These are phyloP conservation scores for Oxyteleia sp. DNA, from an alignment of 2,888 invertebrate genomes.

Conservation along the genomic window DNA sequence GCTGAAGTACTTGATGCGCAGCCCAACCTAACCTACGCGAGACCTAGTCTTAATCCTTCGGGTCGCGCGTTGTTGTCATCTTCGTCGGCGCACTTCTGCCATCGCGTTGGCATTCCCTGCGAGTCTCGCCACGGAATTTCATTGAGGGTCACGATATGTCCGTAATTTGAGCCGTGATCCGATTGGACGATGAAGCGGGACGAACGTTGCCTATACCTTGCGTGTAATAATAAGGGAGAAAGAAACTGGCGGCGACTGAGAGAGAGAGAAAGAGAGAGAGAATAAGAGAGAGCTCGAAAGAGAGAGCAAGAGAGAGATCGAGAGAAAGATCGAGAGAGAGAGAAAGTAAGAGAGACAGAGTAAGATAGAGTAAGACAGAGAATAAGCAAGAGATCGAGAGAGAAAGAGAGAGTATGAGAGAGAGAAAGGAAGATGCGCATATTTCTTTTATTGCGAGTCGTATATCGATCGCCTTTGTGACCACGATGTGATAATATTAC, in stretches of 20 bases:
- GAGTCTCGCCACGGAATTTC: conserved; percentile 74
- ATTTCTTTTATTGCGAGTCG: conserved; percentile 63
- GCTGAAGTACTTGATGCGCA: too few species aligned
- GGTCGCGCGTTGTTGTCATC: conserved; percentile 21
- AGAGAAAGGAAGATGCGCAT: conserved; percentile 43
- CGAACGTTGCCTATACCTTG: conserved; percentile 61
- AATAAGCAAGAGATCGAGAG: too few species aligned
- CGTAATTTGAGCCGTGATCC: conserved; percentile 80
- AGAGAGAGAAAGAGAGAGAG: conserved; percentile 41
- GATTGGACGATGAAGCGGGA: conserved; percentile 76
- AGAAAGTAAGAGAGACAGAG: too few species aligned
- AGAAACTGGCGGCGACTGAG: background rate
- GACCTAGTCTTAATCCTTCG: conserved; percentile 28
- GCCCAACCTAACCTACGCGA: conserved; percentile 34
- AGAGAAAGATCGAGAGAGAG: too few species aligned
- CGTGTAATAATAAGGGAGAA: conserved; percentile 55
- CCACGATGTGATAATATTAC: conserved; percentile 43
- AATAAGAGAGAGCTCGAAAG: too few species aligned
- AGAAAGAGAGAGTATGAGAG: too few species aligned
- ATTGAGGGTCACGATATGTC: conserved; percentile 75
- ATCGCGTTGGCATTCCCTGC: conserved; percentile 70
- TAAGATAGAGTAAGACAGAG: too few species aligned
- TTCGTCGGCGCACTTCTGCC: conserved; percentile 65
- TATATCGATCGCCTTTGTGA: conserved; percentile 61
- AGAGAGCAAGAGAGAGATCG: too few species aligned